Conservation (phyloP, 2,888 invertebrate genomes). For the Noctua janthe region DNA sequence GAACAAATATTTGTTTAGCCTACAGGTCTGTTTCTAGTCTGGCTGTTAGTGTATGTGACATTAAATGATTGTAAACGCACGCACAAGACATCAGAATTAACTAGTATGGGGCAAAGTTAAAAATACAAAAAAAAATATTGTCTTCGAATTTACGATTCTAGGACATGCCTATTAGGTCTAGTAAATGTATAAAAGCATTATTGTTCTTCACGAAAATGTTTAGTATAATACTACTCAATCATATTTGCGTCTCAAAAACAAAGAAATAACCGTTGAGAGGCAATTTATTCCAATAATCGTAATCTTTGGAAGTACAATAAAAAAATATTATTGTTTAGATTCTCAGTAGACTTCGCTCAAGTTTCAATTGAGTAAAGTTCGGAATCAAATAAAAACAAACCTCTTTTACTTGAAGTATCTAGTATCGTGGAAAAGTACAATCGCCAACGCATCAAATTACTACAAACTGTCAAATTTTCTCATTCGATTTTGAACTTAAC, state of each 20-base stretch:
- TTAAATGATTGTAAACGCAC: neutral
- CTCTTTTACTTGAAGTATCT: slow-evolving; percentile 13
- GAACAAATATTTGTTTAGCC: neutral
- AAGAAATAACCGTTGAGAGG: slow-evolving; percentile 8
- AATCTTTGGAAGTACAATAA: slow-evolving; percentile 33
- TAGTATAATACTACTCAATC: neutral
- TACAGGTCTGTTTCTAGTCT: neutral
- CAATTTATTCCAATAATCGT: slow-evolving; percentile 34
- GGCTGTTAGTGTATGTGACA: neutral
- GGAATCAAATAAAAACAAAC: slow-evolving; percentile 38
- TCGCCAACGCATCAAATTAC: too few relatives aligned
- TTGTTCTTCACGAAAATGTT: neutral
- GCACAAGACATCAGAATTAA: neutral
- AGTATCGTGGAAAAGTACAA: slow-evolving; percentile 16
- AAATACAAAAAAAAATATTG: neutral
- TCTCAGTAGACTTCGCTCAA: slow-evolving; percentile 21
- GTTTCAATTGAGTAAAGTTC: slow-evolving; percentile 42
- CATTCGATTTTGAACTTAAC: too few relatives aligned
- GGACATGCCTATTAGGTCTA: neutral
- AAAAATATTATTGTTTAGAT: slow-evolving; percentile 43
- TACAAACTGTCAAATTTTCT: too few relatives aligned
- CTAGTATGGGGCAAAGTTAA: neutral
- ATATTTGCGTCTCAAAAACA: slow-evolving; percentile 12
- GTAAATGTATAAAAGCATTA: neutral
- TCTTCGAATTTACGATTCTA: neutral